Evolutionary conservation across 2,888 invertebrate species (phyloP), one percentile per base, ranked within the genome.

Genomic region (Drosophila hamatofila): DNA sequence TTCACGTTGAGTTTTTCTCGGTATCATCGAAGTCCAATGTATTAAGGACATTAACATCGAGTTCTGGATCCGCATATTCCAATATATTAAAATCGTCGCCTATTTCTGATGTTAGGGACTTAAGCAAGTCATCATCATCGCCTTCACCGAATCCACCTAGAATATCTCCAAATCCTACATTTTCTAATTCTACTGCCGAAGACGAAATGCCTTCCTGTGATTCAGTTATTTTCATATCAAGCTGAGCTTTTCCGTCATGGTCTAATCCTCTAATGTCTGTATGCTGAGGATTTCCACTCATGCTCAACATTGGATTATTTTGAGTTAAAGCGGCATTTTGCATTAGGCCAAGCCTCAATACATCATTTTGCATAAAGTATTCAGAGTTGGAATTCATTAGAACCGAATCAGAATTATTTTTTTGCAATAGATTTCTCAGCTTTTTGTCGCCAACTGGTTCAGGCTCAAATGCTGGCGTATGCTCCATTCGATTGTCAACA

Each of bases 1-100:
- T 42, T 75, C 58, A 78, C 16, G 77, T 51, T 1, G 87, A 75
- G 51, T 76, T 86, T 39, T 87, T 87, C 63, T 87, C 90, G 52
- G 82, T 91, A 80, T 96, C 96, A 72, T 97, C 96, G 70, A 97
- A 94, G 92, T 97, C 97, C 58, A 97, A 93, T 67, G 96, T 96
- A 91, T 97, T 97, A 61, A 98, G 94, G 80, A 98, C 96, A 90
- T 97, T 97, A 71, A 96, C 95, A 80, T 97, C 97, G 59, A 98
- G 93, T 93, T 98, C 98, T 0, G 98, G 97, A 94, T 98, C 98
- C 0, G 98, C 98, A 92, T 98, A 98, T 92, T 98, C 98, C 75
- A 98, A 93, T 88, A 98, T 98, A 92, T 98, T 98, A 93, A 98
- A 98, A 93, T 98, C 98, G 72, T 97, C 96, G 7, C 97, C 98